Conservation (phyloP, 2,797 vertebrate genomes). For the Taeniopygia guttata region DNA sequence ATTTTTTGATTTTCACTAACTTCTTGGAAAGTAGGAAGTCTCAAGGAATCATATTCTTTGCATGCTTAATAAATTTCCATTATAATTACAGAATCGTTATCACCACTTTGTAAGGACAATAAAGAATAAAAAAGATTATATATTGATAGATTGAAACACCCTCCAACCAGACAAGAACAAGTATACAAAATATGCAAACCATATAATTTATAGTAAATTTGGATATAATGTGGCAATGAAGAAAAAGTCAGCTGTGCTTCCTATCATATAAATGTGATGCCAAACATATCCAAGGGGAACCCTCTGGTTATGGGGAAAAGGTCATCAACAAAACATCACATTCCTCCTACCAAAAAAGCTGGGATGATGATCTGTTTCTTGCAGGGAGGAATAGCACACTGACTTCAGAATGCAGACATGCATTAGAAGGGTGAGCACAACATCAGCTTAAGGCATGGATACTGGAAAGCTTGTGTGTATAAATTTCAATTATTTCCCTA, state of each 20-base stretch:
- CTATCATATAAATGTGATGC: not conserved
- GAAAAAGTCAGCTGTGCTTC: not conserved
- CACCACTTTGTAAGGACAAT: not conserved
- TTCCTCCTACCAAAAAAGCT: not conserved
- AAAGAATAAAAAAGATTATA: not conserved
- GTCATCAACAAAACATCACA: not conserved
- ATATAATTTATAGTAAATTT: not conserved
- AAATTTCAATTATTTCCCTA: not conserved
- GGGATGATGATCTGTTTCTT: not conserved
- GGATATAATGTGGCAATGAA: not conserved
- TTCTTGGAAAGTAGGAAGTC: not conserved
- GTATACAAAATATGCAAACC: not conserved
- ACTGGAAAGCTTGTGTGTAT: not conserved
- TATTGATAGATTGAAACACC: not conserved
- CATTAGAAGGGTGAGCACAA: not conserved
- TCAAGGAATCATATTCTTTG: not conserved
- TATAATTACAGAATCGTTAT: not conserved
- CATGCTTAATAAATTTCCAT: not conserved
- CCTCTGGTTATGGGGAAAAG: not conserved
- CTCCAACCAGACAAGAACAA: accelerated
- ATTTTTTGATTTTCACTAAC: not conserved
- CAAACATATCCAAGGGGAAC: not conserved
- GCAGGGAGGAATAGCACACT: not conserved
- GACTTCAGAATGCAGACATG: not conserved
- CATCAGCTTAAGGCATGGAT: not conserved